Evolutionary conservation across 1,140 invertebrate genomes (phyloP), one percentile per base, ranked within the genome.

Genomic region (Chrysopa pallens): DNA sequence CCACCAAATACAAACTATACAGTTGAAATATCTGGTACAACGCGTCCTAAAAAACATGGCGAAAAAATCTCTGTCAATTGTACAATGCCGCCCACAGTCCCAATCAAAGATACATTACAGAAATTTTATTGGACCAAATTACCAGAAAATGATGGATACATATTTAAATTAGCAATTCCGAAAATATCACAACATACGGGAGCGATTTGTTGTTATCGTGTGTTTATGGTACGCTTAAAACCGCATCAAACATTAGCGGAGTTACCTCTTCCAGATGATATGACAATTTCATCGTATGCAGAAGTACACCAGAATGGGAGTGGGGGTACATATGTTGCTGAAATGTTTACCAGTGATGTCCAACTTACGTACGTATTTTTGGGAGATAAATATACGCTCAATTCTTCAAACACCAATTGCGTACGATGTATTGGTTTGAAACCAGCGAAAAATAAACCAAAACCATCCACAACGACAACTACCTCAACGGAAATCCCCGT

Each of bases 121-220:
- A 61, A 68, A 13, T 69, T 79, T 4, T 67, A 67, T 13, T 88
- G 84, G 84, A 65, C 70, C 12, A 84, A 82, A 60, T 67, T 83
- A 36, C 67, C 72, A 33, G 63, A 73, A 40, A 68, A 69, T 38
- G 67, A 75, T 36, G 69, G 68, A 49, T 79, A 76, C 59, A 61
- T 84, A 38, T 76, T 86, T 42, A 78, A 78, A 48, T 55, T 86
- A 11, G 68, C 69, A 47, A 56, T 87, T 36, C 81, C 82, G 0
- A 66, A 78, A 47, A 70, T 89, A 11, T 78, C 80, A 0, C 84
- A 90, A 55, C 63, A 85, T 44, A 89, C 89, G 56, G 87, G 86
- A 8, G 77, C 78, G 6, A 87, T 91, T 49, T 89, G 85, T 59
- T 89, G 85, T 50, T 84, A 84, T 56, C 70, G 83, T 51, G 66